Evolutionary conservation across 1,140 invertebrate genomes (phyloP).

Genomic region (Aricia agestis): DNA sequence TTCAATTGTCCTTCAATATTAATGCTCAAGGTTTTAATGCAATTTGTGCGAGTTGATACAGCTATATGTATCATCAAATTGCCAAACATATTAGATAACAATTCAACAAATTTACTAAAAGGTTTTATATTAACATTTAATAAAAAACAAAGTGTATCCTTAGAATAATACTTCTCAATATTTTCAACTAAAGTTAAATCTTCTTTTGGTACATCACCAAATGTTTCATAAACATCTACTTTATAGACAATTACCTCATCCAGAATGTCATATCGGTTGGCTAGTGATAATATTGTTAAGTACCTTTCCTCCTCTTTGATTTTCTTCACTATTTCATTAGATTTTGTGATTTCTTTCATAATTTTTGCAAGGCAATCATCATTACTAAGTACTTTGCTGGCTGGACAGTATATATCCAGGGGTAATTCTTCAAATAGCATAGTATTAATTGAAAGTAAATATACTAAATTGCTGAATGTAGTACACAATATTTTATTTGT

Average conservation of each 20-base stretch:
- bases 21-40: slow-evolving; percentile 47
- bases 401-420: slow-evolving; percentile 37
- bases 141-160: slow-evolving; percentile 40
- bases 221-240: slow-evolving; percentile 46
- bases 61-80: slow-evolving; percentile 52
- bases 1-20: slow-evolving; percentile 43
- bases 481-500: slow-evolving; percentile 52
- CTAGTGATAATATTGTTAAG: slow-evolving; percentile 48
- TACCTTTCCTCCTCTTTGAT: slow-evolving; percentile 47
- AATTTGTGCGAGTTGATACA: slow-evolving; percentile 34
- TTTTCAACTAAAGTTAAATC: slow-evolving; percentile 42
- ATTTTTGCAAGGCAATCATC: slow-evolving; percentile 44
- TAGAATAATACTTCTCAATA: slow-evolving; percentile 42
- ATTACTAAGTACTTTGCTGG: slow-evolving; percentile 43
- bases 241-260: slow-evolving; percentile 40
- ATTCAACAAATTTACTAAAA: slow-evolving; percentile 40
- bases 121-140: slow-evolving; percentile 36
- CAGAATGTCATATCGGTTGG: slow-evolving; percentile 54
- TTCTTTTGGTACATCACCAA: slow-evolving; percentile 47
- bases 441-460: slow-evolving; percentile 43
- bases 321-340: slow-evolving; percentile 37
- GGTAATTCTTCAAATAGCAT: slow-evolving; percentile 34
- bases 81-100: slow-evolving; percentile 45
- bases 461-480: slow-evolving; percentile 54
- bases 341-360: slow-evolving; percentile 43